phyloP scores from a whole-genome alignment of 2,888 invertebrate genomes.

The Polydrusus tereticollis region DNA sequence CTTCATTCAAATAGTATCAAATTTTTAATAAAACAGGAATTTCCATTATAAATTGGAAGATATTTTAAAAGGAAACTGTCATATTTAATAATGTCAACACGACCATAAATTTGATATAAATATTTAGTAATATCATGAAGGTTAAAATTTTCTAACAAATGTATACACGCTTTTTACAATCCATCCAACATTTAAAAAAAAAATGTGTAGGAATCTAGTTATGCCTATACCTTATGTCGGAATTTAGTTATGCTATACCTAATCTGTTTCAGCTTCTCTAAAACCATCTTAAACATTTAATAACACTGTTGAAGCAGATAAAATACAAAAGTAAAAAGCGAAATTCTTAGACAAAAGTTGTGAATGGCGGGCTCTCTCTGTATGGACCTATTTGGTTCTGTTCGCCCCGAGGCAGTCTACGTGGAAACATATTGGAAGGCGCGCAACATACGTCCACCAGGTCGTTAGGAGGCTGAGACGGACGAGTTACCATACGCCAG shows the following conservation, averaged over 20 bases:
- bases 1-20: too few relatives aligned
- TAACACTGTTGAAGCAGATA: conserved; percentile 17
- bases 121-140: too few relatives aligned
- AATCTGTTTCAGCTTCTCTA: neutral
- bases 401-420: conserved; percentile 22
- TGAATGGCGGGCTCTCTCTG: conserved; percentile 39
- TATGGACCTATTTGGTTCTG: conserved; percentile 44
- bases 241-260: neutral
- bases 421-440: conserved; percentile 38
- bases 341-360: conserved; percentile 39
- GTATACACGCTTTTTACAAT: too few relatives aligned
- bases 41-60: too few relatives aligned
- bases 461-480: conserved; percentile 29
- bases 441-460: conserved; percentile 37
- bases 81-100: too few relatives aligned
- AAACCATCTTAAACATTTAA: conserved; percentile 27
- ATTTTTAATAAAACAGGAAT: too few relatives aligned
- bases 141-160: too few relatives aligned
- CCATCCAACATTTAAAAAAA: too few relatives aligned
- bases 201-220: neutral
- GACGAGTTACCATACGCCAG: neutral
- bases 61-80: too few relatives aligned
- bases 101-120: too few relatives aligned
- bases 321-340: conserved; percentile 27
- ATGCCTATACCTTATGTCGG: neutral